Base-by-base conservation (phyloP, 2,113 vertebrate genomes). In the Apistogramma diplotaenia region DNA sequence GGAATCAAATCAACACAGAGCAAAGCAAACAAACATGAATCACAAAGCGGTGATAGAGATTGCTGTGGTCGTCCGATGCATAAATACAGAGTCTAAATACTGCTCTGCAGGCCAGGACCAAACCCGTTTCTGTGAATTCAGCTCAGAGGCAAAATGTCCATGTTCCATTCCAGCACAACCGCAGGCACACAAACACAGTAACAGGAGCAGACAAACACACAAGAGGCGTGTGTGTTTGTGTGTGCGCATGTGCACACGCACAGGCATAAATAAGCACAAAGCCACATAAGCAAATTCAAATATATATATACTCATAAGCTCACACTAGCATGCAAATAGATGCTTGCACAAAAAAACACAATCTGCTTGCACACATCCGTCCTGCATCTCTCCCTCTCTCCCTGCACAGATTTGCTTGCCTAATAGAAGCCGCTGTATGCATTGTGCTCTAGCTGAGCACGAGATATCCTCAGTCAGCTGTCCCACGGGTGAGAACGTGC, bases 21-120 rank as follows among this genome's bases (percentile, higher is more conserved):
- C 71, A 92, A 93, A 91, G 91, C 91, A 94, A 94, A 93, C 91
- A 92, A 92, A 92, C 91, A 94, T 90, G 91, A 92, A 92, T 93
- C 93, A 91, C 85, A 60, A 81, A 83, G 89, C 91, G 87, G 91
- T 88, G 90, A 93, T 92, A 89, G 89, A 87, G 92, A 89, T 84
- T 85, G 87, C 92, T 93, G 93, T 83, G 90, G 92, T 93, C 61
- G 84, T 92, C 87, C 87, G 33, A 84, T 35, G 76, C 89, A 93
- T 93, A 94, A 92, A 93, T 93, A 93, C 89, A 92, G 74, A 93
- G 86, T 90, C 89, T 92, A 93, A 92, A 94, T 93, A 88, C 91
- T 89, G 83, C 90, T 84, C 82, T 81, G 79, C 89, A 74, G 91
- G 90, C 90, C 90, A 84, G 87, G 88, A 81, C 89, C 87, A 88